Evolutionary conservation across 2,888 invertebrate species (phyloP), one percentile per base, ranked within the genome.

Genomic region (Endotricha flammealis): DNA sequence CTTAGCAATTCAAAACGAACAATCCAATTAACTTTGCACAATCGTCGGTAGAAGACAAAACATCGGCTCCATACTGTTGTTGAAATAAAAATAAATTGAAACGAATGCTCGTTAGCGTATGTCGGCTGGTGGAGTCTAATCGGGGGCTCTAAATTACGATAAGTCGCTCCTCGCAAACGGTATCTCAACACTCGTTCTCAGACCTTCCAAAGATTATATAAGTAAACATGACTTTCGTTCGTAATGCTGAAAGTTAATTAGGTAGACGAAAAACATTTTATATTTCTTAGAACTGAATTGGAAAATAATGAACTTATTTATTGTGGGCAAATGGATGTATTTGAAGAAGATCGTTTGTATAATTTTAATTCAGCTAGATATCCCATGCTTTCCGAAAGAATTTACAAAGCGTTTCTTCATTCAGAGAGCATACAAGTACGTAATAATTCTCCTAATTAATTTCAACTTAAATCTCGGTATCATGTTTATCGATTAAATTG

Each of bases 71-170:
- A 56, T 73, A 74, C 69, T 72, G 73, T 70, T 75, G 70, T 68
- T 65, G 56, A 73, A 78, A 79, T 68, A 76, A 78, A 75, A 75
- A 76, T 69, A 77, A 77, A 70, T 70, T 63, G 62, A 72, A 78
- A 68, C 71, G 65, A 72, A 79, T 73, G 80, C 83, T 85, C 83
- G 85, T 85, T 85, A 83, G 82, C 63, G 80, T 64, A 72, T 72
- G 78, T 76, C 73, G 74, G 71, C 57, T 61, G 69, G 72, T 62
- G 66, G 61, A 69, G 63, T 78, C 83, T 85, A 85, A 85, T 85
- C 83, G 80, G 61, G 52, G 65, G 64, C 78, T 80, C 81, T 83
- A 85, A 85, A 85, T 85, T 82, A 78, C 76, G 85, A 85, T 85
- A 85, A 85, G 76, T 71, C 69, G 65, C 59, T 67, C 68, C 74